A percentile compares a stretch with the other conserved stretches of the same genome.
phyloP scores from a whole-genome alignment of 2,888 invertebrate genomes.

The Lasioglossum villosulum region DNA sequence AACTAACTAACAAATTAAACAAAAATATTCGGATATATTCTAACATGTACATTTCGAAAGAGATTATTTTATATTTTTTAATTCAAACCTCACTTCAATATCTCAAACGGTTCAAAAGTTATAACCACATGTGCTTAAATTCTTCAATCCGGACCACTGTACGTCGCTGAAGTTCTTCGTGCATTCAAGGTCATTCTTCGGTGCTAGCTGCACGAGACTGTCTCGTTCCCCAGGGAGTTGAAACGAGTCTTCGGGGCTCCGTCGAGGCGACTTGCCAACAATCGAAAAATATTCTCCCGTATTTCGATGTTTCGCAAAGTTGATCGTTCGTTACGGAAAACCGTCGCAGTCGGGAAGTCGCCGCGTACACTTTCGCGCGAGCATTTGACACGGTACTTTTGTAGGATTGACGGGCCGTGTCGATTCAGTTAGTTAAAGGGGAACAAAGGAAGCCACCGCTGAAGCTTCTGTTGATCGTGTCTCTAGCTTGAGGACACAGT shows the following conservation, averaged over 20 bases:
- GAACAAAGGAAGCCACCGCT: background rate
- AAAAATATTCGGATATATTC: no score
- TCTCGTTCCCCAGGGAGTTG: constrained; percentile 28
- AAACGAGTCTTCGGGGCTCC: constrained; percentile 39
- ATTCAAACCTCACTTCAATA: no score
- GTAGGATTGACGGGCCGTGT: background rate
- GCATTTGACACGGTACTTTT: background rate
- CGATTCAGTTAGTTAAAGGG: background rate
- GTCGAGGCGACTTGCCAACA: constrained; percentile 2
- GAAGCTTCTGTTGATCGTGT: background rate
- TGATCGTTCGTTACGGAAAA: constrained; percentile 53
- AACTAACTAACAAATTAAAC: no score
- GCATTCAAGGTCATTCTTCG: constrained; percentile 54
- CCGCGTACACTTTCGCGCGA: background rate
- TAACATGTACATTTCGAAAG: no score
- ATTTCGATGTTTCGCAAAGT: constrained; percentile 38
- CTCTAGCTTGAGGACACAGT: background rate
- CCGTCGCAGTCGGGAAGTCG: background rate
- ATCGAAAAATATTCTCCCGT: constrained; percentile 46
- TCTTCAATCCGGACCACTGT: no score
- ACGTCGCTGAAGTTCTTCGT: constrained; percentile 68
- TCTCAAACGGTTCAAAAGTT: no score
- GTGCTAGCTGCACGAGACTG: constrained; percentile 34
- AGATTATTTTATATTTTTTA: no score
- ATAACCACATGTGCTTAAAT: no score